Conservation (phyloP, 2,113 vertebrate genomes). For the Epinephelus fuscoguttatus region DNA sequence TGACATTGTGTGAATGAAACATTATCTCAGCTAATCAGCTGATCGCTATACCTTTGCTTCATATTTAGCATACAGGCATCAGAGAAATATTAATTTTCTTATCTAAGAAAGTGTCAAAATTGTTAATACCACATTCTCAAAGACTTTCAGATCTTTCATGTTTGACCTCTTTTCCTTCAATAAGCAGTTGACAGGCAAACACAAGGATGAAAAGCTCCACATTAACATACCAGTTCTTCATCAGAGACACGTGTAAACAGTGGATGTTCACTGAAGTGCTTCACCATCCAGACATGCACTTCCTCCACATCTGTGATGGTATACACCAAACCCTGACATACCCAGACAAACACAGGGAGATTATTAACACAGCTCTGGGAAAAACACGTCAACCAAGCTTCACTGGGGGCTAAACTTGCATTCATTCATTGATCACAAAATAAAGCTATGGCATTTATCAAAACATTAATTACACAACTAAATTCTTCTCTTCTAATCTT, state of each 20-base stretch:
- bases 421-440: neutral
- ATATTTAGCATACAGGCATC: neutral
- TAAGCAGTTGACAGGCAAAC: constrained; percentile 26
- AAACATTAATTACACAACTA: neutral
- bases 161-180: neutral
- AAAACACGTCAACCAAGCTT: neutral
- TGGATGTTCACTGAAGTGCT: constrained; percentile 90
- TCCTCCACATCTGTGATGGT: constrained; percentile 93
- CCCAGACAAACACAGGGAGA: constrained; percentile 45
- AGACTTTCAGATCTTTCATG: neutral
- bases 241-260: constrained; percentile 87
- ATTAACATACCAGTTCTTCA: constrained; percentile 87
- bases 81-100: neutral
- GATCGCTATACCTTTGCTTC: neutral
- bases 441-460: neutral
- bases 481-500: neutral
- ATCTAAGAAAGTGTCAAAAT: neutral
- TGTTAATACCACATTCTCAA: neutral
- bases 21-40: neutral
- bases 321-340: constrained; percentile 90
- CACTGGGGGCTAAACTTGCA: neutral
- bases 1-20: neutral
- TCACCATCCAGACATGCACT: constrained; percentile 92
- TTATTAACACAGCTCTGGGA: constrained; percentile 41
- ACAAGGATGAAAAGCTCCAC: constrained; percentile 34